Percentiles rank a stretch among this genome's conserved stretches.
phyloP scores from a whole-genome alignment of 1,140 invertebrate species.

The Drosophila sucinea region DNA sequence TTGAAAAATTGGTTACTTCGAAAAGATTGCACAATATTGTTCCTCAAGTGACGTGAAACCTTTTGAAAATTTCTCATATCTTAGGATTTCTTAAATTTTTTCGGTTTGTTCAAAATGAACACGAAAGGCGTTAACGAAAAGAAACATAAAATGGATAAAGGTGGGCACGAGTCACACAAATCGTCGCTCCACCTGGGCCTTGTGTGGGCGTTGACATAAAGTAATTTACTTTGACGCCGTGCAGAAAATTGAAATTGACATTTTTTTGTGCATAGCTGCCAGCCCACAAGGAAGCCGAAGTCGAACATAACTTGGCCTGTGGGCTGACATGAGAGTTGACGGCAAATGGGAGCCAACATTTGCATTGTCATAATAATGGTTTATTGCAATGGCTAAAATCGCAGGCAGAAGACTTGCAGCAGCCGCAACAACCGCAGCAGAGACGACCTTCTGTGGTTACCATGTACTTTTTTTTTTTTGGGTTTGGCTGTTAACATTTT shows the following conservation, averaged over 20 bases:
- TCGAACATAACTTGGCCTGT: constrained; percentile 6
- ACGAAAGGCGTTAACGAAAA: constrained; percentile 27
- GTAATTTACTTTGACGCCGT: constrained; percentile 50
- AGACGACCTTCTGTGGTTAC: constrained; percentile 43
- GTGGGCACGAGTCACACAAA: constrained; percentile 41
- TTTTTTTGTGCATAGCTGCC: constrained; percentile 44
- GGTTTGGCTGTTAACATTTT: constrained; percentile 65
- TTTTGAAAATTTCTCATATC: not conserved
- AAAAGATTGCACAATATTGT: no score
- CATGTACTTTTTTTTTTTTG: constrained; percentile 16
- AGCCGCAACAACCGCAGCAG: not conserved
- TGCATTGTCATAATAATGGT: constrained; percentile 20
- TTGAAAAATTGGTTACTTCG: no score
- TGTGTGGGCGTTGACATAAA: constrained; percentile 44
- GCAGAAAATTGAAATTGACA: constrained; percentile 58
- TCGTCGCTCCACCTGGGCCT: not conserved
- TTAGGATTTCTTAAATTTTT: not conserved
- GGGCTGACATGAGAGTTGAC: constrained; percentile 2
- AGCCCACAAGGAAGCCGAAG: constrained; percentile 48
- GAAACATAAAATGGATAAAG: constrained; percentile 5
- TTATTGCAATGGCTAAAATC: not conserved
- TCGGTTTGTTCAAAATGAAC: constrained; percentile 33
- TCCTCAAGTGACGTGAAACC: no score
- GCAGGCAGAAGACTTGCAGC: constrained; percentile 42
- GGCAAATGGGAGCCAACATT: constrained; percentile 11